Evolutionary conservation across 2,888 invertebrate genomes (phyloP).

Genomic region (Caprella mutica): DNA sequence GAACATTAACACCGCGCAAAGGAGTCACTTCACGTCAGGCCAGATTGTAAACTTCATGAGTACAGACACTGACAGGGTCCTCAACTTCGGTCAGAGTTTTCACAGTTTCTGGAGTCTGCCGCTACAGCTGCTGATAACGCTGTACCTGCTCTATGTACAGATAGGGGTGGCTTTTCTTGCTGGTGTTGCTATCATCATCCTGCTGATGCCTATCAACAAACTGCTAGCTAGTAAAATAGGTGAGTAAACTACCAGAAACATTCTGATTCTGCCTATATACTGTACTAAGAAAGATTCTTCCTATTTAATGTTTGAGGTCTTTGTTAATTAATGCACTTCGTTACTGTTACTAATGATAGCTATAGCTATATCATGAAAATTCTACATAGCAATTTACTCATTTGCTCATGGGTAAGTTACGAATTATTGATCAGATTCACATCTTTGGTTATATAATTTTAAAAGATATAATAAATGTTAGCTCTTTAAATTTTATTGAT

Average conservation of each 20-base stretch:
- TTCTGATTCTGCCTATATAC: too few species aligned
- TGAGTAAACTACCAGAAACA: neutral
- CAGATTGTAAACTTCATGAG: constrained; percentile 95
- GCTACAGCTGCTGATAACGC: constrained; percentile 67
- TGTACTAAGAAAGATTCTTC: too few species aligned
- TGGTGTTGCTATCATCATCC: constrained; percentile 70
- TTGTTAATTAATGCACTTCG: too few species aligned
- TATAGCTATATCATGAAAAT: too few species aligned
- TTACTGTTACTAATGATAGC: too few species aligned
- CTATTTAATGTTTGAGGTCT: too few species aligned
- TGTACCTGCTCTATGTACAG: constrained; percentile 73
- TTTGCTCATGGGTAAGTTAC: too few species aligned
- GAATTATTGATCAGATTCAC: too few species aligned
- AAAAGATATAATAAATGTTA: too few species aligned
- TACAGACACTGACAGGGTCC: constrained; percentile 86
- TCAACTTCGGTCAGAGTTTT: constrained; percentile 90
- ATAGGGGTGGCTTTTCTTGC: constrained; percentile 83
- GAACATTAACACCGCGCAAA: constrained; percentile 39
- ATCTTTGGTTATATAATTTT: too few species aligned
- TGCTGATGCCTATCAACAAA: constrained; percentile 87
- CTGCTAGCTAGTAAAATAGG: constrained; percentile 80
- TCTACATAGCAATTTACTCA: too few species aligned
- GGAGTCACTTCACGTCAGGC: constrained; percentile 44
- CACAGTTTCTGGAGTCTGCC: constrained; percentile 96
- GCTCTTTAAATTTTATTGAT: too few species aligned